phyloP scores from a whole-genome alignment of 2,113 vertebrate genomes.

The Apteryx mantelli region DNA sequence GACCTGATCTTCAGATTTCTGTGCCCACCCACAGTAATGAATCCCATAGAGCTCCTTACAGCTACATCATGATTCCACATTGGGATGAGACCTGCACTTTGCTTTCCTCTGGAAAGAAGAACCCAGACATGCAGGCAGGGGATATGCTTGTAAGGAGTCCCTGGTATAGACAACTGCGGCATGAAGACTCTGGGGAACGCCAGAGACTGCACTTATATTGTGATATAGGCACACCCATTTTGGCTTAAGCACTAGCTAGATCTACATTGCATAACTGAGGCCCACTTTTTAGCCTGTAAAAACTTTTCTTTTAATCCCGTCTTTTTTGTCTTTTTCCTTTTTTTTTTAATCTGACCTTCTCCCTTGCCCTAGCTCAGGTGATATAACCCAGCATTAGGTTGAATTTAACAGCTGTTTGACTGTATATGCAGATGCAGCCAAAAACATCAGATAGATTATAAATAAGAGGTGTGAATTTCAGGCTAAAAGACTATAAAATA shows the following conservation, averaged over 20 bases:
- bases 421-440: neutral
- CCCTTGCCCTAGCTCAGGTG: neutral
- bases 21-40: neutral
- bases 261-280: neutral
- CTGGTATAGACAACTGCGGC: neutral
- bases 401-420: neutral
- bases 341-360: neutral
- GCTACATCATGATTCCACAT: fast-evolving
- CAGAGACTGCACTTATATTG: neutral
- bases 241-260: neutral
- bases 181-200: neutral
- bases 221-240: neutral
- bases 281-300: neutral
- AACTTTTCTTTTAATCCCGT: neutral
- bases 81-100: neutral
- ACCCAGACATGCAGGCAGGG: neutral
- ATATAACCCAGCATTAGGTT: neutral
- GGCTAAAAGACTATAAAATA: neutral
- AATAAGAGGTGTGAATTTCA: neutral
- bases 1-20: neutral
- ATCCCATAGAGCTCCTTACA: neutral
- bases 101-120: neutral
- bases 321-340: neutral
- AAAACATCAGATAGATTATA: neutral
- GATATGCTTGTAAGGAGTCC: neutral